Evolutionary conservation across 2,797 vertebrate genomes (phyloP).

Genomic region (Xerus rutilus): DNA sequence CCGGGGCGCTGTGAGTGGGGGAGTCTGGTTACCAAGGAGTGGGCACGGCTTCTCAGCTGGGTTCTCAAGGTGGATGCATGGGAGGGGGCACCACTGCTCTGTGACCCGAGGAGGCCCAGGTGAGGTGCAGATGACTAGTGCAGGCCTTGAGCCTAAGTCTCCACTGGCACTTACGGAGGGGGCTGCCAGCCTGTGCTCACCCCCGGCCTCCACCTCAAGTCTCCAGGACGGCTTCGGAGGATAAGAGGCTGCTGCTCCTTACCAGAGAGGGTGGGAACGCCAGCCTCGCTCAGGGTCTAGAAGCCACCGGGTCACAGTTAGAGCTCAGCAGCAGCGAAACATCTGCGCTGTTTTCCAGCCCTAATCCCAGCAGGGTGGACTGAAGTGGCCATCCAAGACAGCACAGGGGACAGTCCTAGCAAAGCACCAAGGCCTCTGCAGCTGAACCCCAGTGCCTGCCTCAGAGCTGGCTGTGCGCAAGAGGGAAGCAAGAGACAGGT

Average conservation of each 20-base stretch:
- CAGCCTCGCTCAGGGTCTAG: background rate
- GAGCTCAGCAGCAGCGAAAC: background rate
- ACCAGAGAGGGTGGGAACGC: background rate
- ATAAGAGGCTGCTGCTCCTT: background rate
- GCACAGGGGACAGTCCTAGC: background rate
- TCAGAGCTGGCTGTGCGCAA: background rate
- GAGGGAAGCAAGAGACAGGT: background rate
- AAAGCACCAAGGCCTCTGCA: background rate
- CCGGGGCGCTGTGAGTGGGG: conserved; percentile 1
- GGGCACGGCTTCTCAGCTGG: background rate
- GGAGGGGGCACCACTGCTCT: background rate
- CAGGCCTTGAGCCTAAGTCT: background rate
- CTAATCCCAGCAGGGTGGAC: background rate
- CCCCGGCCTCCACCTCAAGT: background rate
- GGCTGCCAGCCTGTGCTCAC: background rate
- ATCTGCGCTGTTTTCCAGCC: background rate
- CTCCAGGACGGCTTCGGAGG: background rate
- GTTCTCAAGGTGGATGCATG: background rate
- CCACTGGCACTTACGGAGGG: background rate
- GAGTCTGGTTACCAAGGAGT: conserved; percentile 11
- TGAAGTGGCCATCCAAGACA: background rate
- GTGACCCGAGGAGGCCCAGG: background rate
- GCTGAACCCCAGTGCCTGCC: background rate
- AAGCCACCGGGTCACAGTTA: background rate
- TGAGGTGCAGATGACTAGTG: background rate